phyloP scores from a whole-genome alignment of 2,888 invertebrate genomes.

The Oscheius sp. region DNA sequence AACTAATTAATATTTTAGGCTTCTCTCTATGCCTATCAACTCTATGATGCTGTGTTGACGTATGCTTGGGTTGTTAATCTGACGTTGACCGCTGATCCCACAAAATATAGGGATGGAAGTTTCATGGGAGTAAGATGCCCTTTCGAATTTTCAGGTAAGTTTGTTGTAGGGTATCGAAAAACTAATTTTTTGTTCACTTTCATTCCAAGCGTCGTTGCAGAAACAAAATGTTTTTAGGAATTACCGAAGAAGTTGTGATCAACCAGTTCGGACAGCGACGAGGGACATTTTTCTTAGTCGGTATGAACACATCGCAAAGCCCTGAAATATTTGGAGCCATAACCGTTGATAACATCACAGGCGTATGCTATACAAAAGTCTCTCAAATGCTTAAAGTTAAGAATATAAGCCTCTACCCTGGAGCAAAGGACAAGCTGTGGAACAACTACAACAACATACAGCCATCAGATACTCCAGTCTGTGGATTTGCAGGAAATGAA shows the following conservation, averaged over 20 bases:
- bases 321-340: slow-evolving; percentile 14
- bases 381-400: background rate
- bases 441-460: background rate
- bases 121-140: slow-evolving; percentile 39
- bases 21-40: slow-evolving; percentile 43
- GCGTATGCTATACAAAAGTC: background rate
- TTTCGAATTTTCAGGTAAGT: slow-evolving; percentile 40
- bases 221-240: background rate
- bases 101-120: slow-evolving; percentile 32
- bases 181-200: no score
- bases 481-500: slow-evolving; percentile 1
- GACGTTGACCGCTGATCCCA: slow-evolving; percentile 31
- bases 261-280: slow-evolving; percentile 3
- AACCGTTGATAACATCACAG: slow-evolving; percentile 6
- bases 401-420: background rate
- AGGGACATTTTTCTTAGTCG: slow-evolving; percentile 5
- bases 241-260: background rate
- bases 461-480: slow-evolving; percentile 4
- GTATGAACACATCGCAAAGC: slow-evolving; percentile 2
- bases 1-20: slow-evolving; percentile 4
- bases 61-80: slow-evolving; percentile 47
- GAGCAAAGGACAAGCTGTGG: slow-evolving; percentile 1
- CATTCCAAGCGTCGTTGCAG: no score
- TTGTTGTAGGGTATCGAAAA: no score
- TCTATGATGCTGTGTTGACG: slow-evolving; percentile 46